Evolutionary conservation across 2,797 vertebrate species (phyloP), one percentile per base, ranked within the genome.

Genomic region (Manis crassicaudata): DNA sequence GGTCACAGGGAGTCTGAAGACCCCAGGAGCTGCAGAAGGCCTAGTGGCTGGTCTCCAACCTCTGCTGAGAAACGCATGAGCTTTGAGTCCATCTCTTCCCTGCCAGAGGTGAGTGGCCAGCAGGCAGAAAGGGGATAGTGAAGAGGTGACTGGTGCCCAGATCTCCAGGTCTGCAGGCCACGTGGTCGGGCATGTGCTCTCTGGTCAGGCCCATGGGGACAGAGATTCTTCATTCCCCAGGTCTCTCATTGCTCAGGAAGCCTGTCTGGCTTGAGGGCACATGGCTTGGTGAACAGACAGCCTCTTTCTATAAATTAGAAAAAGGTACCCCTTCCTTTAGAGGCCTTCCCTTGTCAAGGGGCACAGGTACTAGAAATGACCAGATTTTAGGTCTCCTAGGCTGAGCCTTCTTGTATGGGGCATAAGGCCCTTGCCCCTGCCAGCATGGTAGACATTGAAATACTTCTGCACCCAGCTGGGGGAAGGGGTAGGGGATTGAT

Each of bases 51-150:
- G 75, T 98, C 98, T 58, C 96, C 98, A 0, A 98, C 97, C 46
- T 98, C 96, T 56, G 94, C 97, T 0, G 98, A 99, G 94, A 96
- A 97, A 5, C 87, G 23, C 50, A 63, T 92, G 77, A 92, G 95
- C 25, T 81, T 93, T 0, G 97, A 98, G 73, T 81, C 95, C 0
- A 12, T 90, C 32, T 94, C 94, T n/a, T 96, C 92, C 25, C 72
- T 96, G 70, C 94, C 95, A 7, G 98, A 98, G 98, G 99, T 99
- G 93, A 97, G 98, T 50, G 12, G 68, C 50, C 35, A 32, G 84
- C 25, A 23, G 23, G 37, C 13, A 4, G 87, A 8, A 29, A 25
- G 62, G 65, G n/a, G 35, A 1, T 16, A 4, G 32, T 16, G 29
- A 7, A 2, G 3, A 12, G n/a, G 68, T 4, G 2, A 32, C 75